Evolutionary conservation across 37 sponge, comb jelly and placozoan species (phyloP).

Genomic region (Tethya wilhelma): DNA sequence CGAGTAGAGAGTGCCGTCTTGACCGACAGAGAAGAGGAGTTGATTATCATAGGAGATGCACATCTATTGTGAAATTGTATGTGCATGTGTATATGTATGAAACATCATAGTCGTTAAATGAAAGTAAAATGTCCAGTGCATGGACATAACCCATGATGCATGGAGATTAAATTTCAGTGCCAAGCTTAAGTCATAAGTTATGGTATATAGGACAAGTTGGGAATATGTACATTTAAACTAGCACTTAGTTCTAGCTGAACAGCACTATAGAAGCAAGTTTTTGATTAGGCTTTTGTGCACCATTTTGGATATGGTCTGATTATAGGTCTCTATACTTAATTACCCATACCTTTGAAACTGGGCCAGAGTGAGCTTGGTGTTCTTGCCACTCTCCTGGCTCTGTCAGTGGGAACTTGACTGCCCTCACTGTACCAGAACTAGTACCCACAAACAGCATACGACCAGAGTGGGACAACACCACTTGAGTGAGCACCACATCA

Average conservation of each 20-base stretch:
- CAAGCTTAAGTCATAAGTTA: too few species aligned
- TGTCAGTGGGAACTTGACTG: slow-evolving; percentile 92
- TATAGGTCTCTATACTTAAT: slow-evolving; percentile 24
- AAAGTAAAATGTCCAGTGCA: too few species aligned
- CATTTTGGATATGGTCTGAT: too few species aligned
- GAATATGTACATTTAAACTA: too few species aligned
- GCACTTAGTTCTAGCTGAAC: too few species aligned
- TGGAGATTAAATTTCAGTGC: too few species aligned
- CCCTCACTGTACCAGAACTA: slow-evolving; percentile 73
- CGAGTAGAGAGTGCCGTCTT: slow-evolving; percentile 86
- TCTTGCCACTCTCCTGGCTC: slow-evolving; percentile 89
- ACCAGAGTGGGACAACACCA: slow-evolving; percentile 87
- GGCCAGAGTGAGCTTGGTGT: slow-evolving; percentile 78
- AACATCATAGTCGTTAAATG: too few species aligned
- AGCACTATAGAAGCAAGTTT: too few species aligned
- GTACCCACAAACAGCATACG: slow-evolving; percentile 96
- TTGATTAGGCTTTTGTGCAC: too few species aligned
- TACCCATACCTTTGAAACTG: slow-evolving; percentile 88
- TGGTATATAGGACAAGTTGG: too few species aligned
- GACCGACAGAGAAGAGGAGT: slow-evolving; percentile 89
- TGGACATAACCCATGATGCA: too few species aligned
- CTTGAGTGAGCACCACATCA: slow-evolving; percentile 82
- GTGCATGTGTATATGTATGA: too few species aligned
- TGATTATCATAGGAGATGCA: slow-evolving; percentile 91
- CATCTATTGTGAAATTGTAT: slow-evolving; percentile 65